Evolutionary conservation across 53 echinoderm and acorn worm species (phyloP), one percentile per base, ranked within the genome.

Genomic region (Actinopyga echinites): DNA sequence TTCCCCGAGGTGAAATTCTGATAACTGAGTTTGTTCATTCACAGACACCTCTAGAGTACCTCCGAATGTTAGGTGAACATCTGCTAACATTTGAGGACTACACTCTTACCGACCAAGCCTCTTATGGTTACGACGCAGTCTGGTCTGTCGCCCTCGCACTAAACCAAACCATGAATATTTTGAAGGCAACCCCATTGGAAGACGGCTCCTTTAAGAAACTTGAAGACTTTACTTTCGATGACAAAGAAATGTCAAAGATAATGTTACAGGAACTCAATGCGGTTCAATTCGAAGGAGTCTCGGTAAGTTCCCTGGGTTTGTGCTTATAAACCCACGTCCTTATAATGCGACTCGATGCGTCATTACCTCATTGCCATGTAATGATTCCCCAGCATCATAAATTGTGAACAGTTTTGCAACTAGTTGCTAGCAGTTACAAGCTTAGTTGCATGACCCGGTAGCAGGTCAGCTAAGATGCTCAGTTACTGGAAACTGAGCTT

Each of bases 201-300:
- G 77, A 82, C 56, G 86, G 75, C 10, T 49, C 24, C 13, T 30
- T 22, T 8, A 82, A 64, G 52, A 56, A 64, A 69, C 86, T 90
- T 21, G 90, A 90, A 56, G 83, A 86, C 25, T 90, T 90, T 44
- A 90, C 65, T 1, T 90, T 85, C 30, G 90, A 90, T 30, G 90
- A 90, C 30, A 56, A 85, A 28, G 90, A 90, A 30, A 82, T 90
- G 64, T 49, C 82, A n/a, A 32, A 31, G 59, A 63, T 90, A 36
- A 85, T 90, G 68, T 82, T 90, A 30, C 57, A 71, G 7, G 32
- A 74, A n/a, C 57, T 90, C 5, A 90, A 85, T 56, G 75, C 74
- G 4, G 80, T 66, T 4, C 69, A 85, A 24, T 90, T 90, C 49
- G 49, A 37, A 13, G 87, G 87, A 17, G 49, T 87, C 8, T 81